phyloP scores from a whole-genome alignment of 2,797 vertebrate genomes.

The Phylloscopus collybita region DNA sequence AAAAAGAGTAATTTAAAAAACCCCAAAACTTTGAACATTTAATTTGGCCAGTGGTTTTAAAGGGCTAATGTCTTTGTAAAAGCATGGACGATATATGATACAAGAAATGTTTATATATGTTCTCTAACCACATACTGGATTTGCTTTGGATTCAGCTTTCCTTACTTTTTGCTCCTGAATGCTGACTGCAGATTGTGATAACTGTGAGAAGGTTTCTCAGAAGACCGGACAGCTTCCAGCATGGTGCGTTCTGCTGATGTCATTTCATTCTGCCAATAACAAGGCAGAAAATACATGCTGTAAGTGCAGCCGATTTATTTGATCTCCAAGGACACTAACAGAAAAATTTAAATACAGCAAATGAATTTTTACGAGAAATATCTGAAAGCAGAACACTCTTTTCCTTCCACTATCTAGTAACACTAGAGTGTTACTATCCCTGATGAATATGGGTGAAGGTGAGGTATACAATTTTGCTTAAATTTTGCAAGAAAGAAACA shows the following conservation, averaged over 20 bases:
- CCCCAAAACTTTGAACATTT: neutral
- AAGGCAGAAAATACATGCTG: neutral
- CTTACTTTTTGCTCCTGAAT: neutral
- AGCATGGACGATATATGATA: neutral
- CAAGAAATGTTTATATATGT: neutral
- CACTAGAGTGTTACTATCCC: neutral
- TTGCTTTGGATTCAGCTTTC: slow-evolving; percentile 33
- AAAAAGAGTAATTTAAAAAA: neutral
- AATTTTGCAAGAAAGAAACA: neutral
- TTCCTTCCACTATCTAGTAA: neutral
- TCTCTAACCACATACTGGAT: neutral
- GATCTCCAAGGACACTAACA: neutral
- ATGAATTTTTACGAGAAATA: neutral
- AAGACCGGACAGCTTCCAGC: neutral
- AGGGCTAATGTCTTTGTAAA: neutral
- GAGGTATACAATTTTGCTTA: neutral
- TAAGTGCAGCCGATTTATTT: neutral
- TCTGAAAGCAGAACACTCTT: neutral
- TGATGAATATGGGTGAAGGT: neutral
- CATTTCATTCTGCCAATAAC: neutral
- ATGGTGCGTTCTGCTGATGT: neutral
- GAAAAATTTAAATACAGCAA: neutral
- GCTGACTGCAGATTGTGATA: neutral
- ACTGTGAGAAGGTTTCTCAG: neutral
- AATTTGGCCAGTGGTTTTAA: neutral